Conservation (phyloP, 2,888 invertebrate genomes). For the Copidosoma aretas region DNA sequence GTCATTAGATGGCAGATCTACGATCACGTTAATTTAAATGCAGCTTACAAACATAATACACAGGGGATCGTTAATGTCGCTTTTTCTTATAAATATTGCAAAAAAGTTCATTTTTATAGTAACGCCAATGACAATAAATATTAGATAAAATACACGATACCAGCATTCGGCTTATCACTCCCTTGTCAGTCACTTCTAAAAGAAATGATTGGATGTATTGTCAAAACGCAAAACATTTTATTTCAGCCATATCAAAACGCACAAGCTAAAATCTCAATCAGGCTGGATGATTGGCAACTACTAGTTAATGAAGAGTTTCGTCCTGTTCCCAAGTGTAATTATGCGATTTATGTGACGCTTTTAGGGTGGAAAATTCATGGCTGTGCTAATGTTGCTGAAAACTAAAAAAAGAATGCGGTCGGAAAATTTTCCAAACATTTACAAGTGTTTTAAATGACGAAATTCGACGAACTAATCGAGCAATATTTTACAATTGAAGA, state of each 20-base stretch:
- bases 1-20: no score
- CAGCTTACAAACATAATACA: not conserved
- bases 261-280: constrained; percentile 15
- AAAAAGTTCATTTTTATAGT: not conserved
- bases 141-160: not conserved
- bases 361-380: constrained; percentile 14
- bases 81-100: not conserved
- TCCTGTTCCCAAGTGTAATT: not conserved
- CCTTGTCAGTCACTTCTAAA: not conserved
- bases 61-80: not conserved
- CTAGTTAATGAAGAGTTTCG: not conserved
- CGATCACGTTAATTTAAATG: not conserved
- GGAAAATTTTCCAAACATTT: not conserved
- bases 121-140: not conserved
- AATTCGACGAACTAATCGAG: no score
- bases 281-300: constrained; percentile 29
- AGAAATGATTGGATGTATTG: not conserved
- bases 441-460: not conserved
- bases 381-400: not conserved
- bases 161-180: not conserved
- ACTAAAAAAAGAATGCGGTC: not conserved
- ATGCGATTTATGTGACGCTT: not conserved
- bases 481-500: no score
- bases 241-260: constrained; percentile 10
- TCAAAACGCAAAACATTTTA: not conserved